These are phyloP conservation scores for Apocheima hispidaria DNA, from an alignment of 2,888 invertebrate species.

Conservation along the genomic window DNA sequence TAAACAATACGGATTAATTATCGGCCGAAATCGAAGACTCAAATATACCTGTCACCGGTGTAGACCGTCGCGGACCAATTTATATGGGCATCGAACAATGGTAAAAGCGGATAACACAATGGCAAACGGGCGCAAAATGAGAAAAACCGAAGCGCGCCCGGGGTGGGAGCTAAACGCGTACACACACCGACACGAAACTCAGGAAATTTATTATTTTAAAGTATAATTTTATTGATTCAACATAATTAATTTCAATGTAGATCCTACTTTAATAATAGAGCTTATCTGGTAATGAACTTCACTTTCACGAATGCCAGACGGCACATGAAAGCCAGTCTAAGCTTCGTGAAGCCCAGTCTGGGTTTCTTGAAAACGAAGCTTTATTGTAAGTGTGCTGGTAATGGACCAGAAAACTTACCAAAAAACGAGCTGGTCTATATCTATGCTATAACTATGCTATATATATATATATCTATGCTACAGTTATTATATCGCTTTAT, in stretches of 20 bases:
- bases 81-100: slow-evolving; percentile 83
- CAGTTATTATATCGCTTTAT: too few species aligned
- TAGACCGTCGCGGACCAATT: slow-evolving; percentile 80
- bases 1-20: slow-evolving; percentile 86
- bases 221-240: slow-evolving; percentile 36
- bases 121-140: slow-evolving; percentile 78
- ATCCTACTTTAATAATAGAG: too few species aligned
- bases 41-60: slow-evolving; percentile 85
- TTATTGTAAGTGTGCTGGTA: too few species aligned
- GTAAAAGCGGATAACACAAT: slow-evolving; percentile 84
- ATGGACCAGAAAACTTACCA: too few species aligned
- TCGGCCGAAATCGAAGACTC: slow-evolving; percentile 83
- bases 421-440: too few species aligned
- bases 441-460: too few species aligned
- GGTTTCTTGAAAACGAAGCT: too few species aligned
- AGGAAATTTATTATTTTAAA: slow-evolving; percentile 35
- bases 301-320: too few species aligned
- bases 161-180: slow-evolving; percentile 34
- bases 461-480: too few species aligned
- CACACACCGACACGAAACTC: slow-evolving; percentile 35
- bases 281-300: too few species aligned
- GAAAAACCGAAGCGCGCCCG: slow-evolving; percentile 60
- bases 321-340: too few species aligned
- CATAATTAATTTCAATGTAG: neutral
- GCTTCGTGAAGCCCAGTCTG: too few species aligned